Percentiles rank a stretch among this genome's conserved stretches.
phyloP scores from a whole-genome alignment of 2,113 vertebrate genomes.

The Fregetta grallaria region DNA sequence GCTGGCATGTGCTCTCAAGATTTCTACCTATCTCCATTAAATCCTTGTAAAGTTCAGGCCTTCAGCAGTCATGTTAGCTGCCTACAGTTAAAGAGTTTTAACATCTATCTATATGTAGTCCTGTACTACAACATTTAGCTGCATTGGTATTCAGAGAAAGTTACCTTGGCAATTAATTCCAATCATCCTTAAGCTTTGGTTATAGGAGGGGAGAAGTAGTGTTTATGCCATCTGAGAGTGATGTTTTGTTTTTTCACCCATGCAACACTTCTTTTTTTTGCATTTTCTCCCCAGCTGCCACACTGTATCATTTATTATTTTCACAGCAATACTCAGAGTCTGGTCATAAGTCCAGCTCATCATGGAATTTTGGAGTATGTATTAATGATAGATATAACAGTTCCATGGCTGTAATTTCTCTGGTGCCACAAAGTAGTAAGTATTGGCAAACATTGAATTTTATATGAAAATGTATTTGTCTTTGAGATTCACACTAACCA shows the following conservation, averaged over 20 bases:
- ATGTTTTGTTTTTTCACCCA: background rate
- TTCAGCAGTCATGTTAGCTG: background rate
- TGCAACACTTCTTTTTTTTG: too few species aligned
- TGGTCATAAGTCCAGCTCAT: background rate
- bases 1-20: background rate
- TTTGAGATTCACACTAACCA: background rate
- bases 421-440: background rate
- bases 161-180: background rate
- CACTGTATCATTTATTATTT: background rate
- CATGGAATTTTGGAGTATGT: background rate
- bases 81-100: background rate
- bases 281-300: background rate
- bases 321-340: background rate
- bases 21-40: background rate
- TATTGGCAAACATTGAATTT: background rate
- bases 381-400: background rate
- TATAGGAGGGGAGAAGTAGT: background rate
- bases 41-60: background rate
- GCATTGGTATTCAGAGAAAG: background rate
- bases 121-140: background rate
- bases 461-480: background rate
- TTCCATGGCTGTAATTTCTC: background rate
- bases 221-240: background rate
- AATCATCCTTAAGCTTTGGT: background rate
- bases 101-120: background rate